Evolutionary conservation across 2,888 invertebrate genomes (phyloP), one percentile per base, ranked within the genome.

Genomic region (Lucinisca nassula): DNA sequence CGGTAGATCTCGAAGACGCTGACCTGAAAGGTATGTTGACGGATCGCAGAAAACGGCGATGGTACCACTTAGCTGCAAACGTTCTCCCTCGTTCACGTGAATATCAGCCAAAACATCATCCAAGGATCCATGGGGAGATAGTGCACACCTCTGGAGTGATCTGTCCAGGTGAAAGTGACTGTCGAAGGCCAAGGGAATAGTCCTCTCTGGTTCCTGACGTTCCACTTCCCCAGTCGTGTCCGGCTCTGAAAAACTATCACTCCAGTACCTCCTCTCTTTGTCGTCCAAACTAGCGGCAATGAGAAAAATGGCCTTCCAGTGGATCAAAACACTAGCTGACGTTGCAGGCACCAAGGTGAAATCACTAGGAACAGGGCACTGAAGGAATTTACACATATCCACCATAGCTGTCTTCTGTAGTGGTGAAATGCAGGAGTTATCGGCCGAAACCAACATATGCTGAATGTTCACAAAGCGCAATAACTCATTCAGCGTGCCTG

Each of bases 111-210:
- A 21, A 24, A 84, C 49, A 38, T 84, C 84, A 0, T 74, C 30
- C 27, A 79, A 21, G 30, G 14, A 24, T 0, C 67, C 84, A 8
- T n/a, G 8, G 0, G 0, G 0, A 6, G 40, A 24, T 0, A 84
- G 49, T 17, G 21, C 0, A 10, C 79, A 30, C 2, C 49, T 35
- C 14, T 21, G 37, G 0, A 74, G 35, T 0, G 74, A 38, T n/a
- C 84, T 55, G 27, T 84, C 79, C 24, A 79, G 40, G n/a, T 79
- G 79, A 51, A 84, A 84, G 35, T 84, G 75, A 38, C 74, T 75
- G 35, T 84, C 84, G 24, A 79, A 73, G 1, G 74, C 84, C 10
- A 72, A 45, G 1, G 79, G 55, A 17, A 73, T 24, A 30, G 21
- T n/a, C n/a, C n/a, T n/a, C n/a, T n/a, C n/a, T n/a, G n/a, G n/a